These are phyloP conservation scores for Protonemura montana DNA, from an alignment of 2,888 invertebrate genomes.

Conservation along the genomic window DNA sequence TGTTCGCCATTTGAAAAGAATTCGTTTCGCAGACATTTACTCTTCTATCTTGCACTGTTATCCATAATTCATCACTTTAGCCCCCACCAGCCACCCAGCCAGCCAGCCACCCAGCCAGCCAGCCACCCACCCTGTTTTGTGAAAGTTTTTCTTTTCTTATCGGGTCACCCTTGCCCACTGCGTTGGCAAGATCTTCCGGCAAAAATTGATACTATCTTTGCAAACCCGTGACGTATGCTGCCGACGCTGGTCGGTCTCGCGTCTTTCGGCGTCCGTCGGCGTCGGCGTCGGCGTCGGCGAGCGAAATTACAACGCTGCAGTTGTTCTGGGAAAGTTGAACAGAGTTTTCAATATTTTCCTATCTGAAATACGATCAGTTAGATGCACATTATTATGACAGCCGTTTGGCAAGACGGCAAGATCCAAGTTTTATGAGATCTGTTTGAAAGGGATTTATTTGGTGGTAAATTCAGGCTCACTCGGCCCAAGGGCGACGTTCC, in stretches of 20 bases:
- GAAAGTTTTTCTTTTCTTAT: conserved; percentile 42
- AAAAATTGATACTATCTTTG: conserved; percentile 9
- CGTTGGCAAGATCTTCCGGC: background rate
- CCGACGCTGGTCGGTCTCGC: background rate
- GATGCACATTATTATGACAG: conserved; percentile 39
- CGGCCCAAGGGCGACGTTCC: background rate
- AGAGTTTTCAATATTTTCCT: conserved; percentile 22
- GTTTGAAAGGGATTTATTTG: conserved; percentile 35
- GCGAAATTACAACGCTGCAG: background rate
- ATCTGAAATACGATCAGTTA: conserved; percentile 33
- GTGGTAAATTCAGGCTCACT: conserved; percentile 29
- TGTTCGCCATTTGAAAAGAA: conserved; percentile 24
- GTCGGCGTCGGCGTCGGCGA: background rate
- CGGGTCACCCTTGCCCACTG: conserved; percentile 9
- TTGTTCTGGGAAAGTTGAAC: background rate
- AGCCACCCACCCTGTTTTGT: conserved; percentile 9
- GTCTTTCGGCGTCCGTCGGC: background rate
- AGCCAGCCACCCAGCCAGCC: too few relatives aligned
- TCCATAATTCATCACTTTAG: conserved; percentile 44
- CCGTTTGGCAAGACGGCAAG: conserved; percentile 24
- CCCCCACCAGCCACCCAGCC: too few relatives aligned
- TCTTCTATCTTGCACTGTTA: conserved; percentile 38
- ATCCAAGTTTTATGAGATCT: conserved; percentile 25
- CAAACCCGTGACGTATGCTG: background rate
- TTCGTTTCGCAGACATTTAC: conserved; percentile 43